A percentile compares a stretch with the other conserved stretches of the same genome.
phyloP scores from a whole-genome alignment of 2,888 invertebrate genomes.

The Euzophera pinguis region DNA sequence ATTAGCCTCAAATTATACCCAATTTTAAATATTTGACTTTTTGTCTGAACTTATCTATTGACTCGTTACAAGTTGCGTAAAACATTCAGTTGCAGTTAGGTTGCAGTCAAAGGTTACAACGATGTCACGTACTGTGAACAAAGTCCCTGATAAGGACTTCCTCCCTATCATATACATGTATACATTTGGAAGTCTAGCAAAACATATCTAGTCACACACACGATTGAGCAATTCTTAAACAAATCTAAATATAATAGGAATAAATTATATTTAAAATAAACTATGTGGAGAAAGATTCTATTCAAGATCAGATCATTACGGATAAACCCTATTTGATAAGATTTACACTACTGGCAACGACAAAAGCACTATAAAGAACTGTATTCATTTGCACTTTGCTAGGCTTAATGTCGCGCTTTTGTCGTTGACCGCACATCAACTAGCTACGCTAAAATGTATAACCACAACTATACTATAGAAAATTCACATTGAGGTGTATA shows the following conservation, averaged over 20 bases:
- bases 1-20: too few species aligned
- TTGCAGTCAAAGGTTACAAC: background rate
- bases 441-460: constrained; percentile 55
- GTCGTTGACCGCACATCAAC: constrained; percentile 28
- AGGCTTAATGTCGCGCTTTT: background rate
- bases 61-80: too few species aligned
- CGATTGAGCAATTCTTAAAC: constrained; percentile 64
- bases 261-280: constrained; percentile 31
- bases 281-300: constrained; percentile 25
- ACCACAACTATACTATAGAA: constrained; percentile 55
- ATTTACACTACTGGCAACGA: constrained; percentile 25
- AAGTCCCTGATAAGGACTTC: background rate
- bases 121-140: background rate
- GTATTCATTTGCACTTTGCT: background rate
- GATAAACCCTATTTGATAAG: constrained; percentile 32
- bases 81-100: too few species aligned
- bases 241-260: constrained; percentile 34
- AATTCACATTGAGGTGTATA: constrained; percentile 70
- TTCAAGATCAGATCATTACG: constrained; percentile 27
- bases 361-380: background rate
- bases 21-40: too few species aligned
- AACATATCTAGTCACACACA: constrained; percentile 44
- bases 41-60: too few species aligned
- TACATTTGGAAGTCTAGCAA: constrained; percentile 38
- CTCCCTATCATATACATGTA: constrained; percentile 5